Conservation (phyloP, 2,797 vertebrate genomes). For the Crax fasciolata region DNA sequence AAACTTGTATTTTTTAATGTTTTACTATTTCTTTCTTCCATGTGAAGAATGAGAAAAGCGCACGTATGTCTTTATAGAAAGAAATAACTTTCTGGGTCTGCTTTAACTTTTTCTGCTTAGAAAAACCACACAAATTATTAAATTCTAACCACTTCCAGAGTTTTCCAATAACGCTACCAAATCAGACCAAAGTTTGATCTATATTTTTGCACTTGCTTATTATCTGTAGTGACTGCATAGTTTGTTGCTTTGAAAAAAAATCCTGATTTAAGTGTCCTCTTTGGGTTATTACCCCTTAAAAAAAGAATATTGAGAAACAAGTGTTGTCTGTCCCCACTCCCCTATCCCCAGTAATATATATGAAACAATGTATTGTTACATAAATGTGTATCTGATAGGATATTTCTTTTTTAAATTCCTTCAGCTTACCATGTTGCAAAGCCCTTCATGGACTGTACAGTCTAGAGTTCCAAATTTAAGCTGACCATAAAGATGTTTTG, state of each 20-base stretch:
- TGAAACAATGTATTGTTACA: not conserved
- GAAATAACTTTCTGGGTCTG: not conserved
- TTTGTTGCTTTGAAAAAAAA: not conserved
- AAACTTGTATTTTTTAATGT: not conserved
- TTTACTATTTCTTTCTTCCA: not conserved
- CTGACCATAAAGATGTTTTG: conserved; percentile 92
- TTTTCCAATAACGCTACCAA: not conserved
- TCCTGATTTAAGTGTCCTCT: not conserved
- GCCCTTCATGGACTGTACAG: conserved; percentile 93
- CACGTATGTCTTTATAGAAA: not conserved
- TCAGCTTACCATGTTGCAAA: conserved; percentile 91
- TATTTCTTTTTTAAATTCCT: not conserved
- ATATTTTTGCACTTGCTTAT: not conserved
- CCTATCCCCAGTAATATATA: not conserved
- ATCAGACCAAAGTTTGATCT: not conserved
- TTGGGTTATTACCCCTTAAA: not conserved
- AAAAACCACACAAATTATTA: not conserved
- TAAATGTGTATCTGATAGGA: not conserved
- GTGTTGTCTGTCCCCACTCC: not conserved
- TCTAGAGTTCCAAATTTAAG: conserved; percentile 95
- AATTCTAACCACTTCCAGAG: not conserved
- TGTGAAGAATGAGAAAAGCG: not conserved
- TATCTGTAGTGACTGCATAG: not conserved
- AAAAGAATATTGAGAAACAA: not conserved
- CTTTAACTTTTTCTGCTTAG: not conserved